phyloP scores from a whole-genome alignment of 2,797 vertebrate genomes.

The Hafferia zeledoni region DNA sequence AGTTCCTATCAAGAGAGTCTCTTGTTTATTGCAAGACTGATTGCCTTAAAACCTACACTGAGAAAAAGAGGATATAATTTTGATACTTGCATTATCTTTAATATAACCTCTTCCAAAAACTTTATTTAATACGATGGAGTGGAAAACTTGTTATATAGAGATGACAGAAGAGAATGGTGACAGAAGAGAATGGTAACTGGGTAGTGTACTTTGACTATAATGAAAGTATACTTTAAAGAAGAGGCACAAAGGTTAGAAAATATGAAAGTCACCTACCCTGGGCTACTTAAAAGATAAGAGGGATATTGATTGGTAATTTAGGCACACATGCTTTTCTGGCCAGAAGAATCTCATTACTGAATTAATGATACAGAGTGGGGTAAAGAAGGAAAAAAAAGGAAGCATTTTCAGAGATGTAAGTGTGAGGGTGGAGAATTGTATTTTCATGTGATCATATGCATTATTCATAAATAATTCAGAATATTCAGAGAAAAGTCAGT shows the following conservation, averaged over 20 bases:
- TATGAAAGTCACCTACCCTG: background rate
- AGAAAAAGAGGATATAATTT: background rate
- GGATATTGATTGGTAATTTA: background rate
- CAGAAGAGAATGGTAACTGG: background rate
- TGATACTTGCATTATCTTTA: slow-evolving; percentile 7
- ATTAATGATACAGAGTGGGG: rapidly evolving
- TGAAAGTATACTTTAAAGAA: background rate
- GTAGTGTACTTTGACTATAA: background rate
- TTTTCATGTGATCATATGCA: background rate
- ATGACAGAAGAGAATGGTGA: background rate
- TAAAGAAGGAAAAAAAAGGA: background rate
- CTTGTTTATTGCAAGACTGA: slow-evolving; percentile 36
- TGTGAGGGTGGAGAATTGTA: background rate
- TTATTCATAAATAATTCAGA: background rate
- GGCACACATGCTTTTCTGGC: background rate
- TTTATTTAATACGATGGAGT: background rate
- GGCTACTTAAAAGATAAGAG: background rate
- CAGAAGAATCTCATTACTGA: background rate
- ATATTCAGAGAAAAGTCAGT: background rate
- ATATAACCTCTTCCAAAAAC: background rate
- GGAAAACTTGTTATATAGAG: background rate
- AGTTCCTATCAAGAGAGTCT: slow-evolving; percentile 12
- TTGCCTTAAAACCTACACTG: background rate
- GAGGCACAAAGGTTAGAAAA: background rate
- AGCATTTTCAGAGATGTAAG: background rate